phyloP scores from a whole-genome alignment of 2,113 vertebrate genomes.

The Lucifuga dentata region DNA sequence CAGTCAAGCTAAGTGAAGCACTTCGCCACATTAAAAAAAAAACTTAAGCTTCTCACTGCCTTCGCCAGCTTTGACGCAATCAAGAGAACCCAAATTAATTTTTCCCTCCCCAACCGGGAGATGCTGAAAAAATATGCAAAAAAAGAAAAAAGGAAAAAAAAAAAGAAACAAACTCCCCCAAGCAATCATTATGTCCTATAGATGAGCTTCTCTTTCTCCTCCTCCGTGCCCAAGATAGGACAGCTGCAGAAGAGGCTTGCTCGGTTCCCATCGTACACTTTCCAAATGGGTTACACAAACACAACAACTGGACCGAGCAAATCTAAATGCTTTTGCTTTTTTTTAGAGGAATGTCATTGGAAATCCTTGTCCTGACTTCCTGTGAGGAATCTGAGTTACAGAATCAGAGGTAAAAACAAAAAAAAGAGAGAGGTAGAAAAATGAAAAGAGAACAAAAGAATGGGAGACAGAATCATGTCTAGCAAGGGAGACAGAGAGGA shows the following conservation, averaged over 20 bases:
- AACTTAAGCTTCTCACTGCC: conserved; percentile 20
- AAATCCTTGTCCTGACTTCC: conserved; percentile 32
- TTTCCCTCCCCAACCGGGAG: conserved; percentile 4
- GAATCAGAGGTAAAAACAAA: conserved; percentile 20
- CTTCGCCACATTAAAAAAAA: conserved; percentile 58
- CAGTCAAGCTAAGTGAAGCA: conserved; percentile 37
- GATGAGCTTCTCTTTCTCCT: neutral
- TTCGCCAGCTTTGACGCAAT: conserved; percentile 48
- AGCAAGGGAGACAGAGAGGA: conserved; percentile 52
- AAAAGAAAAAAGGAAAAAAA: conserved; percentile 8
- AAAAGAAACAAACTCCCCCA: too few relatives aligned
- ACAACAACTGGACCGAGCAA: conserved; percentile 67
- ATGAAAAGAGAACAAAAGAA: conserved; percentile 26
- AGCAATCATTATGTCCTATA: neutral
- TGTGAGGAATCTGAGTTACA: conserved; percentile 19
- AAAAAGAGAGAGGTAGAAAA: conserved; percentile 20
- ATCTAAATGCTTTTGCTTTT: conserved; percentile 48
- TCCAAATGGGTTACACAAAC: conserved; percentile 68
- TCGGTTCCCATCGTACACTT: conserved; percentile 46
- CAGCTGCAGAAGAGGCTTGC: conserved; percentile 61
- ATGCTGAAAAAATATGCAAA: conserved; percentile 7
- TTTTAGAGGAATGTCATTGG: conserved; percentile 31
- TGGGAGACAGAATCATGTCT: conserved; percentile 23
- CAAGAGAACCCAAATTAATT: neutral
- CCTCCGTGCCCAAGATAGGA: conserved; percentile 13